Evolutionary conservation across 1,140 invertebrate species (phyloP), one percentile per base, ranked within the genome.

Genomic region (Platyscapa corneri): DNA sequence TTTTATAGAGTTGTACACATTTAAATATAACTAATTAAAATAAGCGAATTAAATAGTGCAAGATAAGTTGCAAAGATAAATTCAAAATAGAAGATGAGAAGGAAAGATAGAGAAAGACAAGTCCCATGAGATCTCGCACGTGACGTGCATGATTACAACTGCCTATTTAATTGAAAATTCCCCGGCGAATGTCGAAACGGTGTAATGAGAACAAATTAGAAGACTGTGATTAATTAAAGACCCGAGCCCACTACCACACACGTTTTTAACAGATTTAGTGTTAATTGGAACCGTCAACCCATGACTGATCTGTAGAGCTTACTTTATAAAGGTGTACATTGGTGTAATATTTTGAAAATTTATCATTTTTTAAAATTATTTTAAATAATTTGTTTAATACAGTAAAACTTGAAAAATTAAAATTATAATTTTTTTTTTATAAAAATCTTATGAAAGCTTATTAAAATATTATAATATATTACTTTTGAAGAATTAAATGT

Each of bases 141-240:
- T 84, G 83, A 84, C 49, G 46, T 30, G 83, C 76, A 84, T 79
- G 83, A 84, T 84, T 84, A 84, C 76, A 84, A 64, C 76, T n/a
- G 18, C 42, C 42, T 84, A 53, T 32, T 30, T 84, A 84, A 84
- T 84, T 84, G 82, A 84, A 84, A 84, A 84, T 84, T 84, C 82
- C 60, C 42, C 23, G 30, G 16, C 39, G 78, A 85, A 74, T 81
- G 74, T 85, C 70, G 84, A 86, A 60, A 82, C 42, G 77, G 56
- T 86, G 87, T 89, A 90, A 89, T 86, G 87, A 89, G 89, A 89
- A 89, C 87, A 90, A 90, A 90, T 90, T 90, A 87, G 87, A 88
- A 84, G 83, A 32, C 64, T 77, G 76, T 84, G 83, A 84, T 79
- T 84, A 82, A 84, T 84, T 84, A 79, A 84, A 84, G 83, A 79